A percentile compares a stretch with the other conserved stretches of the same genome.
These are phyloP conservation scores for Taenioides sp. DNA, from an alignment of 2,797 vertebrate species.

Conservation along the genomic window DNA sequence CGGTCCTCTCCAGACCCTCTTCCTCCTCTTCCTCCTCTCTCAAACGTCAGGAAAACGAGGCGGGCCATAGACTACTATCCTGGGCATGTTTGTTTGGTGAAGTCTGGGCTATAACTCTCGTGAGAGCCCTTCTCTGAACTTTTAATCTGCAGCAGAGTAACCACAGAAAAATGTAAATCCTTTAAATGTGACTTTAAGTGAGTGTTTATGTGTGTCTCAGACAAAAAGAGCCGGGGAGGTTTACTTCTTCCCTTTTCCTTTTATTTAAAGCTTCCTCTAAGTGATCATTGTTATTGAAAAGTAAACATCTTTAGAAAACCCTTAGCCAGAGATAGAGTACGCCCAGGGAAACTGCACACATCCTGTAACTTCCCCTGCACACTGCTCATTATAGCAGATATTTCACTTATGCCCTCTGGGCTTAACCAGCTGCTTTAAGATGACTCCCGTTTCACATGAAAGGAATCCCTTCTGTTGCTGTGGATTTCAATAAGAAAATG, in stretches of 20 bases:
- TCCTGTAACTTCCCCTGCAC: conserved; percentile 11
- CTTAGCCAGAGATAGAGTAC: conserved; percentile 20
- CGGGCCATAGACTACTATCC: conserved; percentile 46
- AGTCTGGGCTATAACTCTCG: conserved; percentile 27
- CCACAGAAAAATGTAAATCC: conserved; percentile 58
- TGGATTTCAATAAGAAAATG: background rate
- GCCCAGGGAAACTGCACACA: conserved; percentile 19
- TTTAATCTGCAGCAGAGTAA: conserved; percentile 46
- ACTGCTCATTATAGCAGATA: conserved; percentile 16
- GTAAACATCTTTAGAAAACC: conserved; percentile 51
- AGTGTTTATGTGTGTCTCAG: conserved; percentile 13
- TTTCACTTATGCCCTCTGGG: conserved; percentile 20
- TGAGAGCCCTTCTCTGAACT: conserved; percentile 32
- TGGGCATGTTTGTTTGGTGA: conserved; percentile 53
- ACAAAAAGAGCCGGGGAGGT: background rate
- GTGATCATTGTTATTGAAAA: conserved; percentile 23
- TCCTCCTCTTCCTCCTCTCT: conserved; percentile 54
- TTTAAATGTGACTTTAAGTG: conserved; percentile 37
- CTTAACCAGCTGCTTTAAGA: conserved; percentile 17
- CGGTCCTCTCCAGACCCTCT: conserved; percentile 53
- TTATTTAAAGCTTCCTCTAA: conserved; percentile 10
- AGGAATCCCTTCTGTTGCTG: background rate
- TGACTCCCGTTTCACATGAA: background rate
- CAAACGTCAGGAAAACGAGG: conserved; percentile 66
- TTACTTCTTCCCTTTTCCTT: conserved; percentile 41